phyloP scores from a whole-genome alignment of 2,113 vertebrate species.

The Nothobranchius kuhntae region DNA sequence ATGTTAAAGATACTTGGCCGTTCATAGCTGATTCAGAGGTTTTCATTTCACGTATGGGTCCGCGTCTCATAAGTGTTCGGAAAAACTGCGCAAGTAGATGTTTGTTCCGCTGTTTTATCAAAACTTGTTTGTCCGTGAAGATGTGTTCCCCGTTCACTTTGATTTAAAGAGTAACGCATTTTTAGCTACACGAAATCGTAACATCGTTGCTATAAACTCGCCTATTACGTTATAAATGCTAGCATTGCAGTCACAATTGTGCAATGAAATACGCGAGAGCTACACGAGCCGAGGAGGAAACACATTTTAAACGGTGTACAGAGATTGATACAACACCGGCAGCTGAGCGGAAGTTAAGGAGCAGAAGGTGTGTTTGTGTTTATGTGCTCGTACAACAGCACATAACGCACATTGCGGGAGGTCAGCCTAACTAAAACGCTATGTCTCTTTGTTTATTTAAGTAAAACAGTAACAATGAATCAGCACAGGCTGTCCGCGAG shows the following conservation, averaged over 20 bases:
- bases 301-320: not conserved
- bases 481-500: conserved; percentile 55
- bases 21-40: too few species aligned
- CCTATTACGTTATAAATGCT: not conserved
- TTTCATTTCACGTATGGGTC: not conserved
- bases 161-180: too few species aligned
- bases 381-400: not conserved
- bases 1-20: too few species aligned
- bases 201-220: too few species aligned
- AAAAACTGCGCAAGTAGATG: not conserved
- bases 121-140: not conserved
- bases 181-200: too few species aligned
- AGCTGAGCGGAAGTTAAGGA: not conserved
- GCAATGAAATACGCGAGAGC: not conserved
- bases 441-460: not conserved
- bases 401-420: conserved; percentile 6
- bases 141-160: not conserved
- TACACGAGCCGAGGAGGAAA: not conserved
- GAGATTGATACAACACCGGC: not conserved
- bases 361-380: conserved; percentile 4
- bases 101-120: conserved; percentile 21
- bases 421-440: conserved; percentile 17
- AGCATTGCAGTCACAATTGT: not conserved
- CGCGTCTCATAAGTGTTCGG: conserved; percentile 7
- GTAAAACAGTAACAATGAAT: conserved; percentile 50